Percentiles rank a stretch among this genome's conserved stretches.
phyloP scores from a whole-genome alignment of 2,797 vertebrate genomes.

The Cuniculus paca region DNA sequence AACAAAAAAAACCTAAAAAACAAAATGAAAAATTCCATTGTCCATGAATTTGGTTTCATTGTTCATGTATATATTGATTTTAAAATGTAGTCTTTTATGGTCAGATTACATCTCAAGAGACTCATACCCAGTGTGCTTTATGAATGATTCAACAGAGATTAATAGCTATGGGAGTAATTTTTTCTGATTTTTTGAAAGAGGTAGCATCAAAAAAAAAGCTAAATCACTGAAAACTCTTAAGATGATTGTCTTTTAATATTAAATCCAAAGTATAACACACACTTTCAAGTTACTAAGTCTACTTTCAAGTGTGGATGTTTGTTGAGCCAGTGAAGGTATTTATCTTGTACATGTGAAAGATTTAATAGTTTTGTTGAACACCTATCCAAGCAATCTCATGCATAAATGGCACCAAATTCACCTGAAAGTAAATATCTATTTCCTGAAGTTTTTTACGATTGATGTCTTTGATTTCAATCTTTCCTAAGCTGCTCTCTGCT shows the following conservation, averaged over 20 bases:
- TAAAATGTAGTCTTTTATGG: constrained; percentile 87
- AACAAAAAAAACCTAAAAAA: no score
- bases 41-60: constrained; percentile 82
- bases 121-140: constrained; percentile 81
- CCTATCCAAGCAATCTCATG: not conserved
- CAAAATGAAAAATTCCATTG: not conserved
- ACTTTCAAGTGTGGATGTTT: not conserved
- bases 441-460: not conserved
- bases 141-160: constrained; percentile 88
- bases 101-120: constrained; percentile 82
- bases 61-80: constrained; percentile 79
- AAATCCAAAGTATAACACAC: not conserved
- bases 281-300: constrained; percentile 50
- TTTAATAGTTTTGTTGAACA: constrained; percentile 1
- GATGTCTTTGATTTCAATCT: not conserved
- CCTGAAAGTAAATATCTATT: constrained; percentile 32
- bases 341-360: not conserved
- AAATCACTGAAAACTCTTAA: constrained; percentile 70
- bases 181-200: constrained; percentile 86
- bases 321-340: not conserved
- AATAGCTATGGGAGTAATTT: constrained; percentile 86
- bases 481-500: constrained; percentile 14
- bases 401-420: not conserved
- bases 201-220: constrained; percentile 83
- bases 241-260: constrained; percentile 58